Evolutionary conservation across 2,113 vertebrate genomes (phyloP), one percentile per base, ranked within the genome.

Genomic region (Carassius carassius): DNA sequence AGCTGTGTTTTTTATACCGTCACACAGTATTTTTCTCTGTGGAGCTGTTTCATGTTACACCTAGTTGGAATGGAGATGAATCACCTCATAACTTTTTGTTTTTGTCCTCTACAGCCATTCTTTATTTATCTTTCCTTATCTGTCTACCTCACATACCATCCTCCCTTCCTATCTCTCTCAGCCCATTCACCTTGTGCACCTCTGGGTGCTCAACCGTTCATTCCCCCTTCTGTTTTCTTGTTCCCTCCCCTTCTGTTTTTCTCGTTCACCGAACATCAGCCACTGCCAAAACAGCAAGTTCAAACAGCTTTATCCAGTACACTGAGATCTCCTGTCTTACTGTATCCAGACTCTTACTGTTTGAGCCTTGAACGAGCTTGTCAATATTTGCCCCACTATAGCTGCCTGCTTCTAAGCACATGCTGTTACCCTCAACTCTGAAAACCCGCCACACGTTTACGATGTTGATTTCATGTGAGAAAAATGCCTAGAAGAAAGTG

Each of bases 381-480:
- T 85, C 63, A 79, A 79, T 79, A 85, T 85, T 79, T 85, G 76
- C 73, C 16, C 41, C 11, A 9, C 65, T 60, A 41, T 84, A 78
- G 32, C 41, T 41, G 62, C 29, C 83, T 56, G 76, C 37, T 54
- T 56, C 60, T 74, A 37, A 44, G 29, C n/a, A 54, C 62, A 56
- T 29, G 32, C 62, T 12, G 4, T 69, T 69, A 49, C 23, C 41
- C 63, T 69, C 51, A 25, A 51, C 79, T 81, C 14, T 5, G 41
- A 81, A 67, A 78, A 62, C 56, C 54, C 10, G 73, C 23, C 23
- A 49, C 41, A 67, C 17, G 17, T 12, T 5, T 35, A 37, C 63
- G 2, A 9, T 11, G 19, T 23, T 41, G 29, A 56, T 56, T 54
- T 75, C 47, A 75, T 14, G 70, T 56, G 13, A 37, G 19, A 82